A percentile compares a stretch with the other conserved stretches of the same genome.
These are phyloP conservation scores for Siphonodentalium dalli DNA, from an alignment of 2,888 invertebrate species.

Conservation along the genomic window DNA sequence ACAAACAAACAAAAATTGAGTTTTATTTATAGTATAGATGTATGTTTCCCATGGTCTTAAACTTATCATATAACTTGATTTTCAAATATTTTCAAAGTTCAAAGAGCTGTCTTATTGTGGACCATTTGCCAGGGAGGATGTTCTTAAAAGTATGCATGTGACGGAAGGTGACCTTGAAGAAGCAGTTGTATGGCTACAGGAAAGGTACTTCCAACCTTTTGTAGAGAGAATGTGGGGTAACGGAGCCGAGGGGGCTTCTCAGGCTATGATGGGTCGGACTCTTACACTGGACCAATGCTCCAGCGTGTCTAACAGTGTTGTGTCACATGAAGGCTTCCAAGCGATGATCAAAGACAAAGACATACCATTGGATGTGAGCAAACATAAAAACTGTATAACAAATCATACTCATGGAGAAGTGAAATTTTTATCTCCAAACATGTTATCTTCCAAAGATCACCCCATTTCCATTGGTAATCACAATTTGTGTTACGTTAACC, in stretches of 20 bases:
- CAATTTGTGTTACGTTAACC: no score
- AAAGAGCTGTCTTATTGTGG: conserved; percentile 32
- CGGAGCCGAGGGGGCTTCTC: conserved; percentile 1
- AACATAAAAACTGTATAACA: no score
- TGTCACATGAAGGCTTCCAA: conserved; percentile 40
- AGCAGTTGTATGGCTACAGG: conserved; percentile 35
- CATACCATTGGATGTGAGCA: conserved; percentile 40
- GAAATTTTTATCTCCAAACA: no score
- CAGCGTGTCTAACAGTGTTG: conserved; percentile 46
- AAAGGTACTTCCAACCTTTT: conserved; percentile 32
- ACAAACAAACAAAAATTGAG: no score
- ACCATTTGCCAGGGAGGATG: conserved; percentile 43
- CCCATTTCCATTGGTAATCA: no score
- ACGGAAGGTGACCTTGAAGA: conserved; percentile 37
- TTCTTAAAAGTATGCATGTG: conserved; percentile 41
- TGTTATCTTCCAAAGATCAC: no score
- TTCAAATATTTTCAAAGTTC: conserved; percentile 34
- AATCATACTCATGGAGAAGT: no score
- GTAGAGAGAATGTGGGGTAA: conserved; percentile 36
- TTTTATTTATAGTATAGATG: no score
- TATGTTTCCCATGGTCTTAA: no score
- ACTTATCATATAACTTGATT: no score
- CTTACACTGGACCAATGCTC: conserved; percentile 32
- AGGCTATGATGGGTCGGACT: conserved; percentile 1
- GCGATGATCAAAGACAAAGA: conserved; percentile 33